These are phyloP conservation scores for Poecilia wingei DNA, from an alignment of 2,797 vertebrate species.

Conservation along the genomic window DNA sequence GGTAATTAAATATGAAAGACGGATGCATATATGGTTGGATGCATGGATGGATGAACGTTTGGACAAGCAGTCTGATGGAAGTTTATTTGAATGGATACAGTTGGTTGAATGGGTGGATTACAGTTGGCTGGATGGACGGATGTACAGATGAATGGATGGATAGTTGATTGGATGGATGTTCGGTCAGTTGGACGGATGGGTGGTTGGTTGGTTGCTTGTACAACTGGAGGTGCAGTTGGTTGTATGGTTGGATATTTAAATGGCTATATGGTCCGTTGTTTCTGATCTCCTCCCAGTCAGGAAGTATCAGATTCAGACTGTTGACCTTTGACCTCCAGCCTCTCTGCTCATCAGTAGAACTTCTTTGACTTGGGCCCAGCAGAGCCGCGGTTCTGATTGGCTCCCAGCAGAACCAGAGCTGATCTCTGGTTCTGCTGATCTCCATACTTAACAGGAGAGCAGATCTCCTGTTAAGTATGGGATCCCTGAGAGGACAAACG, in stretches of 20 bases:
- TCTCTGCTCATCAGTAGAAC: slow-evolving; percentile 32
- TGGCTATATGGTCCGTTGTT: too few species aligned
- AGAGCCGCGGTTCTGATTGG: slow-evolving; percentile 51
- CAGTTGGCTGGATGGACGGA: not conserved
- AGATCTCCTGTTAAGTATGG: slow-evolving; percentile 80
- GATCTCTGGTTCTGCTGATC: too few species aligned
- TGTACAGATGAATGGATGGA: too few species aligned
- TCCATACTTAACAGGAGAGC: too few species aligned
- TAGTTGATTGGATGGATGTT: not conserved
- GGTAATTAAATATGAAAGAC: not conserved
- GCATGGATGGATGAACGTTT: not conserved
- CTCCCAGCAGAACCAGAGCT: slow-evolving; percentile 64
- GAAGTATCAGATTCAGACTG: not conserved
- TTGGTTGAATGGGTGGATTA: not conserved
- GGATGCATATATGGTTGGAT: not conserved
- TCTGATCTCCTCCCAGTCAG: not conserved
- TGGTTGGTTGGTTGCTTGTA: too few species aligned
- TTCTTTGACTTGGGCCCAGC: slow-evolving; percentile 30
- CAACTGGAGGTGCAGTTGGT: too few species aligned
- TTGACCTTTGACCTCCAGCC: not conserved
- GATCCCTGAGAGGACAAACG: slow-evolving; percentile 74
- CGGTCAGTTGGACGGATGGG: too few species aligned
- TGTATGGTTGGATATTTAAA: too few species aligned
- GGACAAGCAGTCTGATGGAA: not conserved
- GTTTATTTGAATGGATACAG: not conserved